Conservation (phyloP, 2,797 vertebrate species). For the Macrochelys suwanniensis region DNA sequence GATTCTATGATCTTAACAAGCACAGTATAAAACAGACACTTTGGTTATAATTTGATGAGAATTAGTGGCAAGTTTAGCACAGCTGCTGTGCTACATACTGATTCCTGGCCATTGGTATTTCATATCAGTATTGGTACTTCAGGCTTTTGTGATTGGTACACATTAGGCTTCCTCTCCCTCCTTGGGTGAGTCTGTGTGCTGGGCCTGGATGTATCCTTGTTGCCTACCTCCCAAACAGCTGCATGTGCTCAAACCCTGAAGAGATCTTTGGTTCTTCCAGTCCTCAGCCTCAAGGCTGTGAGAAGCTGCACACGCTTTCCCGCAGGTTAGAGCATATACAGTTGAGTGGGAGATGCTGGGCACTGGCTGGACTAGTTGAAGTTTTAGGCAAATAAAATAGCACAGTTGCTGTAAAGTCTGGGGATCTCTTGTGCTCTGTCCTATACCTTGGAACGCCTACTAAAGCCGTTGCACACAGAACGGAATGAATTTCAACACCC, state of each 20-base stretch:
- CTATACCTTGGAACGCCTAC: neutral
- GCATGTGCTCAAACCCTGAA: neutral
- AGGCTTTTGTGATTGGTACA: neutral
- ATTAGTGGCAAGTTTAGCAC: neutral
- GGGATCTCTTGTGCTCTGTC: neutral
- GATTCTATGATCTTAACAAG: no score
- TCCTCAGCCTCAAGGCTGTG: neutral
- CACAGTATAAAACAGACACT: neutral
- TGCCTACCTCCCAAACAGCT: neutral
- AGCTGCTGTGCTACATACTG: neutral
- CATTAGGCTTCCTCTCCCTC: constrained; percentile 8
- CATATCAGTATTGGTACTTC: neutral
- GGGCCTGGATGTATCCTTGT: neutral
- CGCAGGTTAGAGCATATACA: neutral
- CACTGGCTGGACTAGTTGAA: neutral
- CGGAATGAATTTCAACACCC: neutral
- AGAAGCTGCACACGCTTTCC: neutral
- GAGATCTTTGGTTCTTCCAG: neutral
- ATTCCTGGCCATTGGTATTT: no score
- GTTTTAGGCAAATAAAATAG: neutral
- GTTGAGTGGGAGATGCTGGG: neutral
- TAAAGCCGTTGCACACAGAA: neutral
- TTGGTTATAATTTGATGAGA: neutral
- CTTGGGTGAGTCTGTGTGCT: neutral
- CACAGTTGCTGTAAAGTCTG: neutral